Conservation (phyloP, 37 sponge, comb jelly and placozoan genomes). For the Bolinopsis microptera region DNA sequence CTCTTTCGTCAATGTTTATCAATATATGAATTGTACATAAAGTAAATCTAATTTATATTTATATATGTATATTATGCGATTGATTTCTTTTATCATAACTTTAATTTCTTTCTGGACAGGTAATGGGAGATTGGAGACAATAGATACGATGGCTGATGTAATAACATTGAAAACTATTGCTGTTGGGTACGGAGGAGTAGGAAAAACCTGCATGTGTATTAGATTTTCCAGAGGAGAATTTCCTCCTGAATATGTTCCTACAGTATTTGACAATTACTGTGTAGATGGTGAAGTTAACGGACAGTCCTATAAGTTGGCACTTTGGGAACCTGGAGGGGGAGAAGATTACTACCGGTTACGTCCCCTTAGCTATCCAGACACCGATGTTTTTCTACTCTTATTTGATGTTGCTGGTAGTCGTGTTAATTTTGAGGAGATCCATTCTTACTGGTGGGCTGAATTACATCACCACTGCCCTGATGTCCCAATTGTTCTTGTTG, state of each 20-base stretch:
- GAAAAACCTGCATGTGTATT: constrained; percentile 31
- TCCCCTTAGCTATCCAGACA: constrained; percentile 13
- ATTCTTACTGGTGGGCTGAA: constrained; percentile 51
- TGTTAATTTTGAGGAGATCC: neutral
- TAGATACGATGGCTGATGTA: too few species aligned
- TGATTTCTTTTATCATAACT: too few species aligned
- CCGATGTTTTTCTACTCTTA: constrained; percentile 10
- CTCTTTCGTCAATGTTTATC: too few species aligned
- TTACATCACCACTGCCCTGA: constrained; percentile 29
- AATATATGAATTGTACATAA: too few species aligned
- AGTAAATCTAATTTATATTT: too few species aligned
- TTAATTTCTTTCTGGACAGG: too few species aligned
- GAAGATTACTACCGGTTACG: constrained; percentile 39
- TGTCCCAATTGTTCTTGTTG: constrained; percentile 27
- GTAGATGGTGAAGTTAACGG: neutral
- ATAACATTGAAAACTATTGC: constrained; percentile 20
- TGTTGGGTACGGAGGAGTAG: constrained; percentile 44
- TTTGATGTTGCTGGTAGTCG: neutral
- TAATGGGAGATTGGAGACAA: too few species aligned
- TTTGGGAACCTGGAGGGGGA: constrained; percentile 39
- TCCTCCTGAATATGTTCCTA: constrained; percentile 18
- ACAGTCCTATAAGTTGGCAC: neutral
- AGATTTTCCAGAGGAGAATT: neutral
- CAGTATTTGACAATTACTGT: neutral
- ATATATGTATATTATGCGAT: too few species aligned